Evolutionary conservation across 2,113 vertebrate genomes (phyloP).

Genomic region (Sinocyclocheilus maitianheensis): DNA sequence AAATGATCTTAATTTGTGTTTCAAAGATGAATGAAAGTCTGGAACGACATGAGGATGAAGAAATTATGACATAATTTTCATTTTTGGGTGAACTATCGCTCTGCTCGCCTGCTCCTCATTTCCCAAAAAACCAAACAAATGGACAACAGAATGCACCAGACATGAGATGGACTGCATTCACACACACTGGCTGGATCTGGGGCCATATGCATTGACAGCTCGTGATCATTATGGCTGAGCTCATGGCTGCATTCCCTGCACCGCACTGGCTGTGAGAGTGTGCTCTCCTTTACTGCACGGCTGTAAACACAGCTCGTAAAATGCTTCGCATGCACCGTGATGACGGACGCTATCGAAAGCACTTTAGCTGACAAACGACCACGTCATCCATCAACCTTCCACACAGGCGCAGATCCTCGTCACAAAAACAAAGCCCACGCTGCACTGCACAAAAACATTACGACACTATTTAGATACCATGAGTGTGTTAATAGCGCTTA

Average conservation of each 20-base stretch:
- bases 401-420: neutral
- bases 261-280: neutral
- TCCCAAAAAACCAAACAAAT: neutral
- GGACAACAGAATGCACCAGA: slow-evolving; percentile 22
- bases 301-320: slow-evolving; percentile 55
- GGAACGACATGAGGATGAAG: neutral
- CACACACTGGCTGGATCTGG: slow-evolving; percentile 21
- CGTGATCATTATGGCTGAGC: slow-evolving; percentile 45
- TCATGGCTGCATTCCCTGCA: slow-evolving; percentile 23
- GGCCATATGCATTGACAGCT: slow-evolving; percentile 21
- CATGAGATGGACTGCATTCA: slow-evolving; percentile 19
- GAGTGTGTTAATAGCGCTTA: slow-evolving; percentile 13
- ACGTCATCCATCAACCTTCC: slow-evolving; percentile 44
- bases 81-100: neutral
- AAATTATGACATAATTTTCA: neutral
- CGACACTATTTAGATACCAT: slow-evolving; percentile 33
- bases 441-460: slow-evolving; percentile 41
- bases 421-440: slow-evolving; percentile 35
- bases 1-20: too few relatives aligned
- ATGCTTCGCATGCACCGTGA: slow-evolving; percentile 8
- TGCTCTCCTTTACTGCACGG: slow-evolving; percentile 18
- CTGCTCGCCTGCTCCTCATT: neutral
- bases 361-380: slow-evolving; percentile 51
- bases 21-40: neutral
- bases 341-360: slow-evolving; percentile 44